phyloP scores from a whole-genome alignment of 2,888 invertebrate genomes.

The Mythimna albipuncta region DNA sequence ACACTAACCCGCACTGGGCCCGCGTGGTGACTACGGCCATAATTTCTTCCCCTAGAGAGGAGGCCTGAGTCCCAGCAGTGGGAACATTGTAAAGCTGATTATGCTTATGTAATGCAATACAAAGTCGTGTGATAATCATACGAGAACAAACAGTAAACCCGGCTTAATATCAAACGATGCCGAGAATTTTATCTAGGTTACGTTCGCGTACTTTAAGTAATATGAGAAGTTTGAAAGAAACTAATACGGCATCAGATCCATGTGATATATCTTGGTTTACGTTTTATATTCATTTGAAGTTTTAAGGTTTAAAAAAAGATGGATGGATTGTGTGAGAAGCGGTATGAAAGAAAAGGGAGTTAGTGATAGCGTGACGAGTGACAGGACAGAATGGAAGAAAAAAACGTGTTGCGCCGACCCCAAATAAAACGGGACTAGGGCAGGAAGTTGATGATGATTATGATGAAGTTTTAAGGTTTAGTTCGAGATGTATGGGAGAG shows the following conservation, averaged over 20 bases:
- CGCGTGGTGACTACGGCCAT: no score
- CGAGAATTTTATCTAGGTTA: slow-evolving; percentile 79
- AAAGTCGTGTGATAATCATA: slow-evolving; percentile 22
- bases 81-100: neutral
- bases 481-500: neutral
- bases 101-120: neutral
- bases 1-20: no score
- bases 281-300: slow-evolving; percentile 49
- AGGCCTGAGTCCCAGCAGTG: no score
- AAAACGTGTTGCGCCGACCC: no score
- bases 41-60: no score
- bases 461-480: slow-evolving; percentile 1
- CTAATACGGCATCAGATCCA: slow-evolving; percentile 66
- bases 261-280: slow-evolving; percentile 56
- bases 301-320: neutral
- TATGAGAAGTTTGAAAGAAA: slow-evolving; percentile 81
- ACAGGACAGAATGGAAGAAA: no score
- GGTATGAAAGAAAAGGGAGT: no score
- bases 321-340: no score
- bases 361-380: no score
- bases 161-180: slow-evolving; percentile 47
- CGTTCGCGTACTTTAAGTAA: slow-evolving; percentile 76
- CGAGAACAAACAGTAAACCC: slow-evolving; percentile 50
- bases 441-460: no score
- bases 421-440: no score